Conservation (phyloP, 2,888 invertebrate genomes). For the Acrobasis repandana region DNA sequence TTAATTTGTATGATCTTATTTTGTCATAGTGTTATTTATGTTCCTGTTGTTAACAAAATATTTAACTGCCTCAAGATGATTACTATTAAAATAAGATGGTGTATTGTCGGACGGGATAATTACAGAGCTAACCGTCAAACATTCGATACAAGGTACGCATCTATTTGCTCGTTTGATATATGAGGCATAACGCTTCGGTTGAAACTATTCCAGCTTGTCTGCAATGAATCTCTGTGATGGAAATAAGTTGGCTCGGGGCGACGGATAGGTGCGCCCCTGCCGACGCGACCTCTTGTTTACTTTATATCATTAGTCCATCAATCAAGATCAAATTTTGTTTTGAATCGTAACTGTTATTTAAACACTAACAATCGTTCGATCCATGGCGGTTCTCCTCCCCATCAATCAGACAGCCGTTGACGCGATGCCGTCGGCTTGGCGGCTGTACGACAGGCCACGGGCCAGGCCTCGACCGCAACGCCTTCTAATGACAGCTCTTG, state of each 20-base stretch:
- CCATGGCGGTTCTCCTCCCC: conserved; percentile 54
- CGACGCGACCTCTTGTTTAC: conserved; percentile 66
- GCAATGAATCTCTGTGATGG: conserved; percentile 51
- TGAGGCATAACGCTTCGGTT: conserved; percentile 48
- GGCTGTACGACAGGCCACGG: conserved; percentile 13
- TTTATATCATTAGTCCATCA: conserved; percentile 82
- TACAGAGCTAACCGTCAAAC: conserved; percentile 23
- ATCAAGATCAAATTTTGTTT: conserved; percentile 77
- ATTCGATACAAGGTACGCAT: conserved; percentile 22
- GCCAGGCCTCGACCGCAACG: conserved; percentile 39
- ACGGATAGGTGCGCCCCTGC: conserved; percentile 56
- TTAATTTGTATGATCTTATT: not conserved
- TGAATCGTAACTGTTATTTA: conserved; percentile 78
- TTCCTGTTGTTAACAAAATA: not conserved
- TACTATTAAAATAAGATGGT: not conserved
- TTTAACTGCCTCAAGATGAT: not conserved
- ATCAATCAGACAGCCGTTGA: conserved; percentile 71
- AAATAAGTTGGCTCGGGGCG: conserved; percentile 54
- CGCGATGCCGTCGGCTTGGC: conserved; percentile 43
- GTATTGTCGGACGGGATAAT: conserved; percentile 17
- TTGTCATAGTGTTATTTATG: not conserved
- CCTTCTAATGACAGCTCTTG: conserved; percentile 67
- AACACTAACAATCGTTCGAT: conserved; percentile 75
- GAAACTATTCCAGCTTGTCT: conserved; percentile 41
- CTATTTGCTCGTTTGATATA: conserved; percentile 38